Evolutionary conservation across 2,888 invertebrate genomes (phyloP).

Genomic region (Troides helena): DNA sequence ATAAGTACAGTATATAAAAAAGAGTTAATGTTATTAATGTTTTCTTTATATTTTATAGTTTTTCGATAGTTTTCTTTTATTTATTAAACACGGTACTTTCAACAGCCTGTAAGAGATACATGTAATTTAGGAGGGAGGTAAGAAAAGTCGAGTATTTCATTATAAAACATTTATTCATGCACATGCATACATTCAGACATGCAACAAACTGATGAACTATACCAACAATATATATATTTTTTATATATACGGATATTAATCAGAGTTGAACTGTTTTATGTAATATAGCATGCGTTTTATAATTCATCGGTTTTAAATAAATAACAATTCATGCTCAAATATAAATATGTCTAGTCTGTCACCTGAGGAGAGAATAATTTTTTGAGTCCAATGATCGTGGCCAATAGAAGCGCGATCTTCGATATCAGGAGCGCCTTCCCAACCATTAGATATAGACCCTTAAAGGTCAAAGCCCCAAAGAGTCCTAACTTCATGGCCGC

Average conservation of each 20-base stretch:
- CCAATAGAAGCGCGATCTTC: slow-evolving; percentile 79
- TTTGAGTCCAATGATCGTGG: slow-evolving; percentile 90
- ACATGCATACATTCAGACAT: slow-evolving; percentile 29
- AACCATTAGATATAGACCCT: slow-evolving; percentile 88
- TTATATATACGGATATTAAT: too few species aligned
- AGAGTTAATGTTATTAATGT: too few species aligned
- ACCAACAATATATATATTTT: background rate
- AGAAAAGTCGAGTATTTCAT: slow-evolving; percentile 4
- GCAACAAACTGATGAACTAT: slow-evolving; percentile 28
- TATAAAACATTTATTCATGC: slow-evolving; percentile 31
- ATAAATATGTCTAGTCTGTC: slow-evolving; percentile 47
- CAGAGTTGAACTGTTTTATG: too few species aligned
- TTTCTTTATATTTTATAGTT: too few species aligned
- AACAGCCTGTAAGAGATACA: too few species aligned
- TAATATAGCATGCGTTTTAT: background rate
- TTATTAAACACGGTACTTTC: too few species aligned
- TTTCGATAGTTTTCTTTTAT: too few species aligned
- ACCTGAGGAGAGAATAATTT: slow-evolving; percentile 88
- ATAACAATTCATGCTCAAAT: slow-evolving; percentile 18
- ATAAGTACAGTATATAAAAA: too few species aligned
- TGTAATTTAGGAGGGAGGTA: background rate
- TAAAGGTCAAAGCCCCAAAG: slow-evolving; percentile 89
- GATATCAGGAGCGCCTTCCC: slow-evolving; percentile 89
- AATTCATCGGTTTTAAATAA: slow-evolving; percentile 24
- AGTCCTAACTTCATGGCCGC: slow-evolving; percentile 90